Conservation (phyloP, 2,888 invertebrate genomes). For the Aricia artaxerxes region DNA sequence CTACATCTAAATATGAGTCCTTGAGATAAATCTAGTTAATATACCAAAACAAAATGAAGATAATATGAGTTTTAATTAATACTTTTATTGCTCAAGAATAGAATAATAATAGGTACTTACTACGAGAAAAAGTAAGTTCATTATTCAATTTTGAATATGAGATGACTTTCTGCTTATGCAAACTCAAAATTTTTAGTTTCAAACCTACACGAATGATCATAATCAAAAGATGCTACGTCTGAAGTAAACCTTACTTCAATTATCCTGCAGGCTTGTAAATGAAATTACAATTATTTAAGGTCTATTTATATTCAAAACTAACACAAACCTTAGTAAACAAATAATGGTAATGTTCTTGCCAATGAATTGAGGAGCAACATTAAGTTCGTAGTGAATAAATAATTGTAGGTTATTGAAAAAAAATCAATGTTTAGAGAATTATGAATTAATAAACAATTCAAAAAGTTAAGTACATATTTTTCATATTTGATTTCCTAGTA, state of each 20-base stretch:
- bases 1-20: not conserved
- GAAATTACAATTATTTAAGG: slow-evolving; percentile 20
- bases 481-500: too few relatives aligned
- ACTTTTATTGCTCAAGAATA: not conserved
- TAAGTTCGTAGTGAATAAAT: not conserved
- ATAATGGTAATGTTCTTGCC: not conserved
- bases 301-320: slow-evolving; percentile 13
- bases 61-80: not conserved
- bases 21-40: not conserved
- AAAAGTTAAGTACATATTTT: too few relatives aligned
- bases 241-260: not conserved
- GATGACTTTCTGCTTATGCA: not conserved
- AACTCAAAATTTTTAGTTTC: not conserved
- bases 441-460: too few relatives aligned
- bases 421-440: not conserved
- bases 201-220: not conserved
- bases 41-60: not conserved
- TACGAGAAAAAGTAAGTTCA: too few relatives aligned
- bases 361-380: slow-evolving; percentile 3
- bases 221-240: not conserved
- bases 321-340: not conserved
- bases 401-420: not conserved
- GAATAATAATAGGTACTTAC: too few relatives aligned
- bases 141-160: too few relatives aligned
- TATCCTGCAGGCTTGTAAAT: not conserved